Percentiles rank a stretch among this genome's conserved stretches.
Evolutionary conservation across 2,113 vertebrate species (phyloP).

Genomic region (Sylvietta virens): DNA sequence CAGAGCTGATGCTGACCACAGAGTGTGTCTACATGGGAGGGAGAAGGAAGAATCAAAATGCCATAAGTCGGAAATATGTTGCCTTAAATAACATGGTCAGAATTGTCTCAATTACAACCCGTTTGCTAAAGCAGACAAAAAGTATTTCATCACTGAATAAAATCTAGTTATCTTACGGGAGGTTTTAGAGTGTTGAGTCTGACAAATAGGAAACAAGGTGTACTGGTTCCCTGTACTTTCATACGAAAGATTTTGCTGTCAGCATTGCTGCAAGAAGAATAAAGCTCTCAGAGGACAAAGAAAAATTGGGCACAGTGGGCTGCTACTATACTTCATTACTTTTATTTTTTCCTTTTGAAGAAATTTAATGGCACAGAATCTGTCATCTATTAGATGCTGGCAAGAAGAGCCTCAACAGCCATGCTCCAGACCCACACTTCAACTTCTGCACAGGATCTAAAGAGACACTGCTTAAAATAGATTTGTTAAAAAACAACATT

Average conservation of each 20-base stretch:
- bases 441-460: constrained; percentile 5
- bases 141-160: not conserved
- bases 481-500: not conserved
- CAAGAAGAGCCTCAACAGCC: not conserved
- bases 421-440: not conserved
- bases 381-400: not conserved
- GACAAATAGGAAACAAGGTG: not conserved
- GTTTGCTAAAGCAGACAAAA: not conserved
- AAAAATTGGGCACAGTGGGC: not conserved
- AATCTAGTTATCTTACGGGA: not conserved
- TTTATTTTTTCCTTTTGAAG: not conserved
- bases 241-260: not conserved
- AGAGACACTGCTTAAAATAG: not conserved
- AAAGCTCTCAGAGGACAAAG: not conserved
- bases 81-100: not conserved
- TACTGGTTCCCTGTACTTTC: not conserved
- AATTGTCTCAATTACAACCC: not conserved
- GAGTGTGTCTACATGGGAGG: not conserved
- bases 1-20: not conserved
- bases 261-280: not conserved
- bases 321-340: not conserved
- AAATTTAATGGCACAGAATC: not conserved
- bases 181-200: not conserved
- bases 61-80: accelerated
- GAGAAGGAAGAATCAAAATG: not conserved